These are phyloP conservation scores for Rhinophrynus dorsalis DNA, from an alignment of 2,797 vertebrate species.

Conservation along the genomic window DNA sequence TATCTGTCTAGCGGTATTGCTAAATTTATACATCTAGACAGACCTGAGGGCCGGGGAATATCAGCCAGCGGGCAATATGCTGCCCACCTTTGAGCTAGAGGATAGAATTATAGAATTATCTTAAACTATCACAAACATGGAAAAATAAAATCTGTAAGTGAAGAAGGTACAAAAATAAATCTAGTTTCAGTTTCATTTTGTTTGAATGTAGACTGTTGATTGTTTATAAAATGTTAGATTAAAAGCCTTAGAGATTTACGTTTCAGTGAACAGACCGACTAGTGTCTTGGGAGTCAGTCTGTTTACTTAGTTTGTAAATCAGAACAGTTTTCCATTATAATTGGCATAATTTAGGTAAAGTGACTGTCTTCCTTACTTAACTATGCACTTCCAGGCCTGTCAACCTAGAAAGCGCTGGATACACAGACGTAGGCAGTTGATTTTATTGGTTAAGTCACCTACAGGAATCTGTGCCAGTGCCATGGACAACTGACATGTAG, in stretches of 20 bases:
- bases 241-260: background rate
- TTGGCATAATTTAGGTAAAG: conserved; percentile 3
- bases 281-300: background rate
- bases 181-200: too few species aligned
- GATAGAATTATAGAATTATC: too few species aligned
- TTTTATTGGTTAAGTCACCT: background rate
- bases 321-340: background rate
- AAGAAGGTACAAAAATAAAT: too few species aligned
- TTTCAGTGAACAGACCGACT: conserved; percentile 1
- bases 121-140: too few species aligned
- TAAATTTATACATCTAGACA: too few species aligned
- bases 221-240: background rate
- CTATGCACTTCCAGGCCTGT: background rate
- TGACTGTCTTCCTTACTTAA: background rate
- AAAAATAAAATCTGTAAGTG: too few species aligned
- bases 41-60: too few species aligned
- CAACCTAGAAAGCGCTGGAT: background rate
- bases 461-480: background rate
- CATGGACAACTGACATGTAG: background rate
- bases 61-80: too few species aligned
- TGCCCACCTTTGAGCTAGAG: too few species aligned
- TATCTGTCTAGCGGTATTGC: too few species aligned
- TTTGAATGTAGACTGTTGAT: background rate
- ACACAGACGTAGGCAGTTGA: background rate
- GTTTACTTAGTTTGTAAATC: conserved; percentile 3